Conservation (phyloP, 2,797 vertebrate species). For the Allobates femoralis region DNA sequence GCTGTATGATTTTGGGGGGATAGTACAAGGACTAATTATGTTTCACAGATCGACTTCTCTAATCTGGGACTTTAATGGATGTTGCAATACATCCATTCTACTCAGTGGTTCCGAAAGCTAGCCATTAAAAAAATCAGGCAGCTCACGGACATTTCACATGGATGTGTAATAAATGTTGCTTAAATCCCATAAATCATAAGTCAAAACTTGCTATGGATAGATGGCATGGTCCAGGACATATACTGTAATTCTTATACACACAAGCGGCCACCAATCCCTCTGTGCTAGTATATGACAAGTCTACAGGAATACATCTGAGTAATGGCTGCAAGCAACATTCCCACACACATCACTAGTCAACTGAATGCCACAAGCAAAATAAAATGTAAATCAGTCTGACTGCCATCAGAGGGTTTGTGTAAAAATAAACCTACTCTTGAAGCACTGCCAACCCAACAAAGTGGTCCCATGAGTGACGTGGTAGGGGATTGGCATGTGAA, state of each 20-base stretch:
- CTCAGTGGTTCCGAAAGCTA: too few relatives aligned
- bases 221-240: background rate
- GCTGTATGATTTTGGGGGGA: too few relatives aligned
- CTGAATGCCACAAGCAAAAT: constrained; percentile 42
- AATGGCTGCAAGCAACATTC: constrained; percentile 69
- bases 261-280: constrained; percentile 55
- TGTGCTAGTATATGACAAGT: constrained; percentile 67
- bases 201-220: background rate
- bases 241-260: background rate
- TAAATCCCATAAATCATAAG: background rate
- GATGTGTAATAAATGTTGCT: too few relatives aligned
- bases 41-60: too few relatives aligned
- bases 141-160: too few relatives aligned
- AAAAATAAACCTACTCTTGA: constrained; percentile 56
- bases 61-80: too few relatives aligned
- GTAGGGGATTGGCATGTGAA: constrained; percentile 25
- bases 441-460: constrained; percentile 43
- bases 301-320: constrained; percentile 61
- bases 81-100: too few relatives aligned
- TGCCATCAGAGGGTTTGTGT: constrained; percentile 46
- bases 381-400: constrained; percentile 52
- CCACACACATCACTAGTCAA: constrained; percentile 69
- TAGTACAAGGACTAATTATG: too few relatives aligned
- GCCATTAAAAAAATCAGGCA: too few relatives aligned
- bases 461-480: constrained; percentile 40